Evolutionary conservation across 2,797 vertebrate species (phyloP).

Genomic region (Sarcophilus harrisii): DNA sequence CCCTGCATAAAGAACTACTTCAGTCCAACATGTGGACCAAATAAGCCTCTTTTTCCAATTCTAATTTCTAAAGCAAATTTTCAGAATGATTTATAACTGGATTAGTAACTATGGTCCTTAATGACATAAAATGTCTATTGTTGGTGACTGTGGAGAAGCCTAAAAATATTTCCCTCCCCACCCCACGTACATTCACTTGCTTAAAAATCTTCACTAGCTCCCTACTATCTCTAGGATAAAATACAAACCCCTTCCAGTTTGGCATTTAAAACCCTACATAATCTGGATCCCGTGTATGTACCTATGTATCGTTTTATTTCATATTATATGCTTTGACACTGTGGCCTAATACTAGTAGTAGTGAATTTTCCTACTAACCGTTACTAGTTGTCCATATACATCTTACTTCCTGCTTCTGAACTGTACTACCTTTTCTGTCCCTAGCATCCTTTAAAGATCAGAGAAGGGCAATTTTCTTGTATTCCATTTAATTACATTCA

Average conservation of each 20-base stretch:
- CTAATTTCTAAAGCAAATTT: conserved; percentile 19
- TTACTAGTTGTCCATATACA: neutral
- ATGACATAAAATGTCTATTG: conserved; percentile 9
- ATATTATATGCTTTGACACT: neutral
- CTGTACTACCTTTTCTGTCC: conserved; percentile 25
- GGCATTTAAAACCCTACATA: neutral
- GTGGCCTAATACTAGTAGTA: neutral
- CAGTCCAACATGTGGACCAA: neutral
- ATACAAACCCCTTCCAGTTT: neutral
- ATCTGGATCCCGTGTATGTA: neutral
- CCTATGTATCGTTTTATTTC: neutral
- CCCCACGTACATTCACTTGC: neutral
- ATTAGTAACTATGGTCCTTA: conserved; percentile 35
- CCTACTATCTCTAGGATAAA: conserved; percentile 26
- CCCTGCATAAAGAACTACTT: neutral
- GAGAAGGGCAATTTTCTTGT: neutral
- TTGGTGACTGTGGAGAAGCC: neutral
- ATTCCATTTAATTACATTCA: neutral
- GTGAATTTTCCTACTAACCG: neutral
- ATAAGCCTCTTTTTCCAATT: conserved; percentile 35
- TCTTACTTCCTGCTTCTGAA: neutral
- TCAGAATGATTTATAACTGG: conserved; percentile 22
- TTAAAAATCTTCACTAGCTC: neutral
- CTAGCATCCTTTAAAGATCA: neutral
- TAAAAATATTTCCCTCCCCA: neutral